Evolutionary conservation across 2,888 invertebrate species (phyloP).

Genomic region (Machimus atricapillus): DNA sequence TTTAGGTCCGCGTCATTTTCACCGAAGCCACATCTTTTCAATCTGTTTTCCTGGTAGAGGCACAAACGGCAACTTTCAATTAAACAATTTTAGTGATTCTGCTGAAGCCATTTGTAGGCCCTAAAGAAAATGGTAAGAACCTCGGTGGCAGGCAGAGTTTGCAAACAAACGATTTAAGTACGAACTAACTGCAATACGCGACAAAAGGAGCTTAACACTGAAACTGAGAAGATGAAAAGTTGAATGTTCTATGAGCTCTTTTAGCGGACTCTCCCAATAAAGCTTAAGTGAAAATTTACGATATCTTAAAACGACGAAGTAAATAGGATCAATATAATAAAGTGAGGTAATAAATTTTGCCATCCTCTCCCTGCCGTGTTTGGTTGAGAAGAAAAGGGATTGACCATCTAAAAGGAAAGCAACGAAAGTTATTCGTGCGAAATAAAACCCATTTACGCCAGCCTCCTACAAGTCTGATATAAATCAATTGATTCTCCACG

Average conservation of each 20-base stretch:
- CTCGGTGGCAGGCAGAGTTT: background rate
- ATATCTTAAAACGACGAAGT: background rate
- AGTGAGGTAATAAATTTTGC: constrained; percentile 16
- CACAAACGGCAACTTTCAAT: background rate
- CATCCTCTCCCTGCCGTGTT: background rate
- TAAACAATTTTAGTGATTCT: background rate
- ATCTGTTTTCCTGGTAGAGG: background rate
- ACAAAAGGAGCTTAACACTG: background rate
- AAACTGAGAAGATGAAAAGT: background rate
- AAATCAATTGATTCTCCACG: constrained; percentile 44
- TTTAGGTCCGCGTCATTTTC: background rate
- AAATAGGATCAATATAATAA: constrained; percentile 16
- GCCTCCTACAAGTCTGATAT: constrained; percentile 42
- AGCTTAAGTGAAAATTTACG: constrained; percentile 17
- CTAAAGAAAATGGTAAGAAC: background rate
- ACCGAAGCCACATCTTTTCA: background rate
- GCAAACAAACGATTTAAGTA: background rate
- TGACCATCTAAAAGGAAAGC: constrained; percentile 10
- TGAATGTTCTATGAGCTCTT: background rate
- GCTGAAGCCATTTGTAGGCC: background rate
- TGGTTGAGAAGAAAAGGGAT: background rate
- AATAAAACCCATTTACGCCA: constrained; percentile 46
- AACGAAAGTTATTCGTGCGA: constrained; percentile 43
- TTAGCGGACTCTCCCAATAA: background rate
- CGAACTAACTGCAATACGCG: background rate